Conservation (phyloP, 2,797 vertebrate species). For the Chelidonichthys spinosus region DNA sequence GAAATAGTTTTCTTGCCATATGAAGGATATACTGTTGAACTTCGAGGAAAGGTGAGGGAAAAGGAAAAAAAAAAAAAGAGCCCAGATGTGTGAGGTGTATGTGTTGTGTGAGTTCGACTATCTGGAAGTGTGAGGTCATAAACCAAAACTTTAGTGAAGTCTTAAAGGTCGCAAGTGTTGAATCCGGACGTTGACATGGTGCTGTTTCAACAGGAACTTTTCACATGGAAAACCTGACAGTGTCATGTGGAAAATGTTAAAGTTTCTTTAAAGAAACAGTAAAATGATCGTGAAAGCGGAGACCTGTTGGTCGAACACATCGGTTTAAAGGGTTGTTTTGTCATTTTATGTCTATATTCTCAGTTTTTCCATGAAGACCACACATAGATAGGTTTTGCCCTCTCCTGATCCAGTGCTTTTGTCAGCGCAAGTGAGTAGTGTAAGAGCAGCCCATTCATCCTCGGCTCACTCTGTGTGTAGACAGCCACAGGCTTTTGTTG, state of each 20-base stretch:
- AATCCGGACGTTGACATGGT: conserved; percentile 21
- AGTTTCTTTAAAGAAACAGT: conserved; percentile 14
- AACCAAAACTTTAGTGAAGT: conserved; percentile 32
- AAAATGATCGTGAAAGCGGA: background rate
- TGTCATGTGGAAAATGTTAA: background rate
- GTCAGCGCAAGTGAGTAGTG: conserved; percentile 69
- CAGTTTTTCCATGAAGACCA: conserved; percentile 63
- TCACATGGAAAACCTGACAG: conserved; percentile 18
- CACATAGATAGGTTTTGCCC: conserved; percentile 64
- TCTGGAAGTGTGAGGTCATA: conserved; percentile 60
- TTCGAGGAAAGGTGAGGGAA: conserved; percentile 44
- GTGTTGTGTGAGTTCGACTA: conserved; percentile 33
- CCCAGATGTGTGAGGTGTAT: conserved; percentile 67
- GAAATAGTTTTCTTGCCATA: conserved; percentile 65
- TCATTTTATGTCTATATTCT: conserved; percentile 43
- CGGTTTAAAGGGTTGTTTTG: conserved; percentile 27
- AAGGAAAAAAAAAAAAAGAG: conserved; percentile 14
- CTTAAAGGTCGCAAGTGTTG: conserved; percentile 26
- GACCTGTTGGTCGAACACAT: conserved; percentile 14
- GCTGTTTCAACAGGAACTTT: conserved; percentile 33
- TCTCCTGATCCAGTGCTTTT: conserved; percentile 67
- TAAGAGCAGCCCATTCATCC: conserved; percentile 77
- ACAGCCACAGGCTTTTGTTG: conserved; percentile 85
- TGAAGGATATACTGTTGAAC: conserved; percentile 63
- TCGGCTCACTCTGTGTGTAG: conserved; percentile 71